Percentiles rank a stretch among this genome's conserved stretches.
These are phyloP conservation scores for Daktulosphaira vitifoliae DNA, from an alignment of 1,140 invertebrate species.

Conservation along the genomic window DNA sequence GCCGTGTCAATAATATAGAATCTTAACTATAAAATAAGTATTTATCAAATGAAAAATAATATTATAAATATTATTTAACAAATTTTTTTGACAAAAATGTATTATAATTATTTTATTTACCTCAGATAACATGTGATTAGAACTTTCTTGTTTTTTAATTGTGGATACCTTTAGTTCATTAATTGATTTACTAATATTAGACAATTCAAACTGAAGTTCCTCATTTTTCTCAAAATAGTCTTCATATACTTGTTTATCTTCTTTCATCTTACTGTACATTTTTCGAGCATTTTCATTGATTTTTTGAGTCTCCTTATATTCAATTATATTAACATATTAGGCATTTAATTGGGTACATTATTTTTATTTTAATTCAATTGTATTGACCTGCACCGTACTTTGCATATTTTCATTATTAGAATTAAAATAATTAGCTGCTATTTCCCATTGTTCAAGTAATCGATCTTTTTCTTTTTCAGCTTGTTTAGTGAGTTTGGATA, in stretches of 20 bases:
- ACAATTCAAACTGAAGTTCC: neutral
- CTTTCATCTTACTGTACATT: conserved; percentile 1
- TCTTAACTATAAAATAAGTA: no score
- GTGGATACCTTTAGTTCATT: neutral
- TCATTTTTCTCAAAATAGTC: conserved; percentile 8
- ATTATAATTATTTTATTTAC: no score
- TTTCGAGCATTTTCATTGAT: neutral
- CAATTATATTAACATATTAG: no score
- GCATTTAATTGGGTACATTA: neutral
- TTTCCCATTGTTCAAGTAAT: conserved; percentile 45
- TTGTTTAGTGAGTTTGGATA: conserved; percentile 41
- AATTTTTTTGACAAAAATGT: no score
- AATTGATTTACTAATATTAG: neutral
- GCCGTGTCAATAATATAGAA: no score
- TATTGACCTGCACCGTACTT: conserved; percentile 39
- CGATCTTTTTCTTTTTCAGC: conserved; percentile 43
- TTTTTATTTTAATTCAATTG: neutral
- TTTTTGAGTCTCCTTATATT: neutral
- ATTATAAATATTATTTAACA: no score
- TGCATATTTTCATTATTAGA: conserved; percentile 43
- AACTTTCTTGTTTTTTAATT: neutral
- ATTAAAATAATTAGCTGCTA: conserved; percentile 42
- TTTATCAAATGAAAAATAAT: no score
- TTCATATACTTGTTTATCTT: conserved; percentile 11
- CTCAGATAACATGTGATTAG: neutral